Evolutionary conservation across 2,113 vertebrate genomes (phyloP), one percentile per base, ranked within the genome.

Genomic region (Ciconia maguari): DNA sequence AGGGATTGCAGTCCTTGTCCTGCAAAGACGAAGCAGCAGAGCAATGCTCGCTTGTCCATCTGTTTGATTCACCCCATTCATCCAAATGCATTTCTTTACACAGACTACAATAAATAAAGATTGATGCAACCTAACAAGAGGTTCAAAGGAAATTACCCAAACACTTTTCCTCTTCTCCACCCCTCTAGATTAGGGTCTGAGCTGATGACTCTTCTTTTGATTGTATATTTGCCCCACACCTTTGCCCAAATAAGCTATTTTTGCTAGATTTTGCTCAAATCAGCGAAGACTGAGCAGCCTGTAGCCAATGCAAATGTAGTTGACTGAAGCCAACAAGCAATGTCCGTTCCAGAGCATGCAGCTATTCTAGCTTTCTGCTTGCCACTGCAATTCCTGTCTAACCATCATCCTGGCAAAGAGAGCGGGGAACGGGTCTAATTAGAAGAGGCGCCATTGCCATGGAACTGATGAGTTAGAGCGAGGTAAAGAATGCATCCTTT

Each of bases 401-500:
- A 54, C 71, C 90, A 36, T 26, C 2, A 9, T 10, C 87, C 94
- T 93, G 86, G 90, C 95, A 97, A 17, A 65, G 83, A 44, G 44
- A 95, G 92, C 18, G 13, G 71, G 93, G 70, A 69, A 65, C 0
- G 2, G 55, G 92, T 94, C 96, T 90, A 30, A 95, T 96, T 74
- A 95, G 90, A 65, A 38, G 89, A 94, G 77, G 52, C 7, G 0
- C 80, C 57, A 89, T 46, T 92, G 70, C 83, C 80, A 49, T 7
- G 32, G 92, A 96, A 92, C 88, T 82, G 90, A 58, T 69, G 91
- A 84, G 93, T 11, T 83, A 27, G 65, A 61, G 77, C 61, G 90
- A 91, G 46, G 85, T 90, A 26, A 95, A 97, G 94, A 97, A 97
- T 94, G 90, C 34, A 24, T 51, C 94, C 95, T 95, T 96, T 97